Evolutionary conservation across 2,888 invertebrate genomes (phyloP).

Genomic region (Pelosia muscerda): DNA sequence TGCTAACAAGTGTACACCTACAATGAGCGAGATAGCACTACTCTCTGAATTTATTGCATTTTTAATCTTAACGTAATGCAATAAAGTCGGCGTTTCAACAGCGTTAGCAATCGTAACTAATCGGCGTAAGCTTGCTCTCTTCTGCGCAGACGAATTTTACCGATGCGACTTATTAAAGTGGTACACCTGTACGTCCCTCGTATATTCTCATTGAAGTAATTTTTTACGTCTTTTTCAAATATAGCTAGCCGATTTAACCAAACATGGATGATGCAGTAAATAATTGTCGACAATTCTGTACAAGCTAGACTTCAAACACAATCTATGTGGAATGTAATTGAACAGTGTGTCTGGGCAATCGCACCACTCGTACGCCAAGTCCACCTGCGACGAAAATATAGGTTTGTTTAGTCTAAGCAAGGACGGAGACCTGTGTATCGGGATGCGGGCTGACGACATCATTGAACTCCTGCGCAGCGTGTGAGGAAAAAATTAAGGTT

Average conservation of each 20-base stretch:
- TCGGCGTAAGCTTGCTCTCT: too few relatives aligned
- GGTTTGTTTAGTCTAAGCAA: constrained; percentile 42
- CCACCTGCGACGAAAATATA: constrained; percentile 55
- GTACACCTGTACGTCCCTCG: too few relatives aligned
- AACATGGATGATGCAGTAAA: constrained; percentile 74
- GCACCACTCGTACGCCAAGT: constrained; percentile 65
- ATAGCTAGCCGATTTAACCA: constrained; percentile 77
- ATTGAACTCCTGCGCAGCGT: constrained; percentile 82
- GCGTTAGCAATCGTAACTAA: too few relatives aligned
- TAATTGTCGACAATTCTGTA: constrained; percentile 68
- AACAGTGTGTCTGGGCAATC: constrained; percentile 75
- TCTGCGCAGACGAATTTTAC: too few relatives aligned
- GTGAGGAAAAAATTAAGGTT: constrained; percentile 50
- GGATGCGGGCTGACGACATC: constrained; percentile 83
- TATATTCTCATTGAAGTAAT: too few relatives aligned
- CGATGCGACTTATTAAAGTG: too few relatives aligned
- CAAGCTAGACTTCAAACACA: constrained; percentile 73
- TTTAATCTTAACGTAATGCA: too few relatives aligned
- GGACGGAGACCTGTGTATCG: constrained; percentile 83
- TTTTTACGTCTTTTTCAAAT: constrained; percentile 54
- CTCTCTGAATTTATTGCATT: too few relatives aligned
- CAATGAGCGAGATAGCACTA: too few relatives aligned
- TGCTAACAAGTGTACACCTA: too few relatives aligned
- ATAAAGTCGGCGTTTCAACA: too few relatives aligned
- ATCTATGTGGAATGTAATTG: constrained; percentile 72